Base-by-base conservation (phyloP, 2,113 vertebrate genomes). In the Phylloscopus trochilus region DNA sequence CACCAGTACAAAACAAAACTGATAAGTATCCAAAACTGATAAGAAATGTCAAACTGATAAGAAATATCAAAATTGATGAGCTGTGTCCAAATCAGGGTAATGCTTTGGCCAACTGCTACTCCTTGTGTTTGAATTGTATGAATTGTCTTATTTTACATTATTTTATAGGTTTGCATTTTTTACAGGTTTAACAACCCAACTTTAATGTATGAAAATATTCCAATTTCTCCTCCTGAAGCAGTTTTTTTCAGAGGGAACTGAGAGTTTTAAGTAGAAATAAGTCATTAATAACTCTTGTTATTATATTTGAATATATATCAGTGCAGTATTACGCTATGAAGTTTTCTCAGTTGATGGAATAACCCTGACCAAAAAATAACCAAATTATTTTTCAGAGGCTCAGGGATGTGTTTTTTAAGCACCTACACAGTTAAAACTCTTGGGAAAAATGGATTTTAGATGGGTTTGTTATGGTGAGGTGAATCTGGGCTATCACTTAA, bases 401-500 rank as follows among this genome's bases (percentile, higher is more conserved):
- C 21, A 21, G n/a, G 31, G 27, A n/a, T 83, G 24, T 37, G 1
- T 3, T 79, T 89, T 84, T 62, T 21, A n/a, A 70, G 56, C n/a
- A 28, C 14, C 49, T 18, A 6, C 2, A 27, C 9, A 7, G 21
- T 37, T 46, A 23, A 63, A 63, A 83, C 51, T 72, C 17, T 35
- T 52, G 37, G 14, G 6, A 3, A 0, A 35, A 37, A 15, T 1
- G 4, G 3, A 7, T 59, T 41, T 44, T 26, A 4, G 37, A 2
- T 23, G 37, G 20, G 3, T 41, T 91, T 2, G 17, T 16, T 2
- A 0, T 10, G 24, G 44, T 35, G 49, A 77, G 21, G 16, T 46
- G 35, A 46, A 39, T 60, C 21, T 56, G 66, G n/a, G 26, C 41
- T 69, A 21, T 31, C 35, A 10, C 22, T 58, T 30, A 9, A 27